A percentile compares a stretch with the other conserved stretches of the same genome.
phyloP scores from a whole-genome alignment of 2,113 vertebrate genomes.

The Sardina pilchardus region DNA sequence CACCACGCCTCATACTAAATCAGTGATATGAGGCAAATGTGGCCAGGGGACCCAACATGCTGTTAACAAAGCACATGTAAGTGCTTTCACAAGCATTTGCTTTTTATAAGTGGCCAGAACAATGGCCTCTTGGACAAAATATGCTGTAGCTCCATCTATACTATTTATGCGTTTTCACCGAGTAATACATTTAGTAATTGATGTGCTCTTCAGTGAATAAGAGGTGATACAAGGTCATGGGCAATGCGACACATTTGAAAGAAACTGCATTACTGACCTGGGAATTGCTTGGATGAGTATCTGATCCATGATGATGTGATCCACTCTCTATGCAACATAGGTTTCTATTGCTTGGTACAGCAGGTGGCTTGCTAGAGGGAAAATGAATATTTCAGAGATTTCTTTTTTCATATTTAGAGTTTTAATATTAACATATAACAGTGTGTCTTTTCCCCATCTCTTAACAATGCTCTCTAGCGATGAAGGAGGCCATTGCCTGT shows the following conservation, averaged over 20 bases:
- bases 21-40: neutral
- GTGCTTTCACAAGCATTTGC: neutral
- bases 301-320: slow-evolving; percentile 22
- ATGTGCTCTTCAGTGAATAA: neutral
- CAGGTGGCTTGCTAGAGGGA: slow-evolving; percentile 28
- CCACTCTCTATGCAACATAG: slow-evolving; percentile 25
- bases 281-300: slow-evolving; percentile 4
- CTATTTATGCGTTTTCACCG: neutral
- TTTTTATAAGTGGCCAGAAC: neutral
- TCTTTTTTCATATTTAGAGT: slow-evolving; percentile 33
- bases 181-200: neutral
- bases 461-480: neutral
- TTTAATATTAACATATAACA: slow-evolving; percentile 24
- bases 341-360: slow-evolving; percentile 13
- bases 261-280: neutral
- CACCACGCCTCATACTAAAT: neutral
- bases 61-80: neutral
- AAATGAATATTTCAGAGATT: slow-evolving; percentile 38
- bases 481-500: neutral
- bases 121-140: neutral
- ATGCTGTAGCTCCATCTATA: neutral
- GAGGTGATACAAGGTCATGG: neutral
- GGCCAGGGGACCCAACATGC: neutral
- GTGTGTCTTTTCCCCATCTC: neutral
- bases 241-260: neutral